Percentiles rank a stretch among this genome's conserved stretches.
These are phyloP conservation scores for Nemurella pictetii DNA, from an alignment of 2,888 invertebrate genomes.

Conservation along the genomic window DNA sequence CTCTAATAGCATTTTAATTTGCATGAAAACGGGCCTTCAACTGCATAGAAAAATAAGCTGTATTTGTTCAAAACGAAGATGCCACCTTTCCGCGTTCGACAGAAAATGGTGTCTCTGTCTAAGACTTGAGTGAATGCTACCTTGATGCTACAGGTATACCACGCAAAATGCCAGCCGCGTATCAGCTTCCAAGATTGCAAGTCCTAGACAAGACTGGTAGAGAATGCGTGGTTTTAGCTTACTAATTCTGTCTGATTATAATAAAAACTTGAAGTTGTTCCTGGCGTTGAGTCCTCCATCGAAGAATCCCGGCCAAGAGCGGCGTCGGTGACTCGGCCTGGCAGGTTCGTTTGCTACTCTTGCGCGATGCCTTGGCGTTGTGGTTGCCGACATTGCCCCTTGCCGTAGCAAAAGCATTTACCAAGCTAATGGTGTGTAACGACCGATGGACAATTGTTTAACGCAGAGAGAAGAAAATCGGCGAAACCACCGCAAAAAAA, in stretches of 20 bases:
- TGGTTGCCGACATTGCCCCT: background rate
- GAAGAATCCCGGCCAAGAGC: constrained; percentile 13
- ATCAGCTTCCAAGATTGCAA: background rate
- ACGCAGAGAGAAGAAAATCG: constrained; percentile 7
- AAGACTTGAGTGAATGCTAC: no score
- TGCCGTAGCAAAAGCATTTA: constrained; percentile 6
- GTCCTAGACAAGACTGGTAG: background rate
- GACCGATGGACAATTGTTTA: constrained; percentile 23
- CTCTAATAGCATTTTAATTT: background rate
- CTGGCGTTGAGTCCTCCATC: background rate
- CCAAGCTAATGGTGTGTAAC: constrained; percentile 22
- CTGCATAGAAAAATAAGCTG: no score
- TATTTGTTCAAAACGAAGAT: no score
- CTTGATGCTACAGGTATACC: background rate
- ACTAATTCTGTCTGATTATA: background rate
- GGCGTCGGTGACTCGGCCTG: no score
- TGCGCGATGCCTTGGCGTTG: background rate
- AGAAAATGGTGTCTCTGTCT: no score
- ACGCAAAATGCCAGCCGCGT: background rate
- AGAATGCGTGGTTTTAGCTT: background rate
- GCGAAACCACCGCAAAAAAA: background rate
- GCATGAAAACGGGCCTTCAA: no score
- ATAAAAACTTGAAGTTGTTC: background rate
- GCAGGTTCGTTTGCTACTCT: no score
- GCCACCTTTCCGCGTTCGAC: no score